Evolutionary conservation across 1,140 invertebrate genomes (phyloP).

Genomic region (Drosophila albomicans): DNA sequence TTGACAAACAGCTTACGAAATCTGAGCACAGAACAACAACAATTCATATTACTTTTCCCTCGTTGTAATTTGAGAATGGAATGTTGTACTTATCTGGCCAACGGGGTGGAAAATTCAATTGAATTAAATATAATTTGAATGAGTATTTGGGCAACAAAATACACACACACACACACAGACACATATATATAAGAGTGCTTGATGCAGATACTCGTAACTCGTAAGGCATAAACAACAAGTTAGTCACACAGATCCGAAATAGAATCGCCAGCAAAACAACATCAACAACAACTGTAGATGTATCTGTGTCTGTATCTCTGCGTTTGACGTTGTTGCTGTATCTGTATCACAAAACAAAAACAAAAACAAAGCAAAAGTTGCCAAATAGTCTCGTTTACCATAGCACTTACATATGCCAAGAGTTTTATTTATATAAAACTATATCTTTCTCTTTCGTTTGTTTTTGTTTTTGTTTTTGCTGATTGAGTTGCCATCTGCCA

Average conservation of each 20-base stretch:
- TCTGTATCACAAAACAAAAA: slow-evolving; percentile 15
- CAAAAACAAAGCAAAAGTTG: slow-evolving; percentile 29
- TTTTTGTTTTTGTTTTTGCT: not conserved
- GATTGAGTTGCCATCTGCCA: slow-evolving; percentile 43
- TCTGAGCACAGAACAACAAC: not conserved
- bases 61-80: slow-evolving; percentile 4
- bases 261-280: slow-evolving; percentile 23
- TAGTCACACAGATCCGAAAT: slow-evolving; percentile 45
- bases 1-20: slow-evolving; percentile 14
- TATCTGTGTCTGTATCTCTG: not conserved
- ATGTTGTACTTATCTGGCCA: slow-evolving; percentile 12
- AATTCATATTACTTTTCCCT: slow-evolving; percentile 20
- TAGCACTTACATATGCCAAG: slow-evolving; percentile 22
- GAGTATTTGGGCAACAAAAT: slow-evolving; percentile 7
- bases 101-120: slow-evolving; percentile 18
- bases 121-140: slow-evolving; percentile 36
- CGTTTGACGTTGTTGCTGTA: slow-evolving; percentile 5
- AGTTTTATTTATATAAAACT: slow-evolving; percentile 7
- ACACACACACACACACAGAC: not conserved
- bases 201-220: slow-evolving; percentile 17
- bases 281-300: not conserved
- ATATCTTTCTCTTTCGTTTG: not conserved
- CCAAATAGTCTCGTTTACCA: slow-evolving; percentile 31
- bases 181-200: not conserved
- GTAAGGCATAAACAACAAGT: slow-evolving; percentile 44